A percentile compares a stretch with the other conserved stretches of the same genome.
phyloP scores from a whole-genome alignment of 2,797 vertebrate species.

The Notamacropus eugenii region DNA sequence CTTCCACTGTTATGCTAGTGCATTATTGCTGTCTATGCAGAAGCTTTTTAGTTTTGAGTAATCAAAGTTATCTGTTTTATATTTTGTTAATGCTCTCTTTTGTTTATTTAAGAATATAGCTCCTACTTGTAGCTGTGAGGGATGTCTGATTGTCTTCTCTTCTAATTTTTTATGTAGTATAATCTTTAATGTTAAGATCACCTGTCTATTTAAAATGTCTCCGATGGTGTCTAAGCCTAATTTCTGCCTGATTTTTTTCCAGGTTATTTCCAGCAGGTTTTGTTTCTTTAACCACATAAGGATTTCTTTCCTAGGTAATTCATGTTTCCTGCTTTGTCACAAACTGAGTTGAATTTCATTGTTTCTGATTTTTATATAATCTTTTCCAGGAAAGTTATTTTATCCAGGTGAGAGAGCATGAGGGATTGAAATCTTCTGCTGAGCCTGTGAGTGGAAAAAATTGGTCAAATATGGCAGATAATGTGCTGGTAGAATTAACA shows the following conservation, averaged over 20 bases:
- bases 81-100: too few relatives aligned
- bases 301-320: background rate
- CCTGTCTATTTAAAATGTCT: background rate
- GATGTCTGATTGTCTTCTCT: background rate
- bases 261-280: background rate
- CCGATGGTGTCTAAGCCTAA: background rate
- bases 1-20: too few relatives aligned
- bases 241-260: background rate
- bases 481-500: background rate
- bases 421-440: background rate
- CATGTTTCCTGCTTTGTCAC: background rate
- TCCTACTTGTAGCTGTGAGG: background rate
- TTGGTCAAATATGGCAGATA: background rate
- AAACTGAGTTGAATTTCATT: background rate
- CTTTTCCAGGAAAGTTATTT: background rate
- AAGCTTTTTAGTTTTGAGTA: too few relatives aligned
- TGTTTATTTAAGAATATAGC: too few relatives aligned
- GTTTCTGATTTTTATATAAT: background rate
- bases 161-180: background rate
- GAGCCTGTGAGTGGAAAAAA: background rate
- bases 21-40: too few relatives aligned
- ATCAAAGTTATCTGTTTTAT: too few relatives aligned
- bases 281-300: background rate
- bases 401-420: background rate
- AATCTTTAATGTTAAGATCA: background rate